Evolutionary conservation across 2,797 vertebrate species (phyloP).

Genomic region (Pipistrellus nathusii): DNA sequence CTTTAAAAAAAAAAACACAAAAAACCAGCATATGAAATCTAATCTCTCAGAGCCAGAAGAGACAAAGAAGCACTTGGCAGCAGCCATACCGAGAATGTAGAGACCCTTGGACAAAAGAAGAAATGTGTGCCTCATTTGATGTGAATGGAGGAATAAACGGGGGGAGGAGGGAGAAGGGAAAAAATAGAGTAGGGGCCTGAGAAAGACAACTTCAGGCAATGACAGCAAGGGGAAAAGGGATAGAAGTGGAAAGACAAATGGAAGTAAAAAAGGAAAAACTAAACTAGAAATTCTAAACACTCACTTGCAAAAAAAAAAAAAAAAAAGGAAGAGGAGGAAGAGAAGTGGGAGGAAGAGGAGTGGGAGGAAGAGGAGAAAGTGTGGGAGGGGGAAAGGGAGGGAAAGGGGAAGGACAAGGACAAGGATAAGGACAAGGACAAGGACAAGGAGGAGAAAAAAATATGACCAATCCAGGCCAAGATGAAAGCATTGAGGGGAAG

Average conservation of each 20-base stretch:
- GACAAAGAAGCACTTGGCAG: background rate
- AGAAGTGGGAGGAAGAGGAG: too few relatives aligned
- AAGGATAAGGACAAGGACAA: background rate
- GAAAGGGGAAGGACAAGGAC: too few relatives aligned
- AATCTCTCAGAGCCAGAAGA: constrained; percentile 29
- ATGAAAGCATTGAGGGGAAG: background rate
- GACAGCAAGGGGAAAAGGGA: background rate
- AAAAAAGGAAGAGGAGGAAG: background rate
- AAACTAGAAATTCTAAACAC: constrained; percentile 2
- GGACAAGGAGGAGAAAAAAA: background rate
- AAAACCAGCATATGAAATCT: background rate
- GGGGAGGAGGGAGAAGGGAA: too few relatives aligned
- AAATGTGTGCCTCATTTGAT: background rate
- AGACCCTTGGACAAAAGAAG: background rate
- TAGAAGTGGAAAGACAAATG: background rate
- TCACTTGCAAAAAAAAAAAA: background rate
- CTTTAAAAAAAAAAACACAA: too few relatives aligned
- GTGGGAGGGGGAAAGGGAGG: background rate
- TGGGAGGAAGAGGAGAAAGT: background rate
- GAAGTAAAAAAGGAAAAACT: background rate
- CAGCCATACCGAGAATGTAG: background rate
- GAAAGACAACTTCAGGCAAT: background rate
- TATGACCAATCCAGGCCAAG: constrained; percentile 11
- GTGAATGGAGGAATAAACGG: background rate
- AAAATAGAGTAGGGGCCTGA: background rate